phyloP scores from a whole-genome alignment of 2,797 vertebrate genomes.

The Meriones psammophilus region DNA sequence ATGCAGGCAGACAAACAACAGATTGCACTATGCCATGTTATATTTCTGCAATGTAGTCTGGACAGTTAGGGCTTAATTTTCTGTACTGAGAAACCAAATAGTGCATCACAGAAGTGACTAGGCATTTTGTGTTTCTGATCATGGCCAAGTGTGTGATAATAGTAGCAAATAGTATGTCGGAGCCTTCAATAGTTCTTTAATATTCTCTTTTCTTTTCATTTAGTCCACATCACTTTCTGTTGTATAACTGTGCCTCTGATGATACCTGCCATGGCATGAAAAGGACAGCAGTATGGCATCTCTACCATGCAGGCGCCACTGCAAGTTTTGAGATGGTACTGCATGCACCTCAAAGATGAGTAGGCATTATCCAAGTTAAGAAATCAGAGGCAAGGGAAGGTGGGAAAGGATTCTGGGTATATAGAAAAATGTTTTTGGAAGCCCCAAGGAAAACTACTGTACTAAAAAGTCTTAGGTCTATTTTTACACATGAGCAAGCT shows the following conservation, averaged over 20 bases:
- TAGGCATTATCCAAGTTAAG: background rate
- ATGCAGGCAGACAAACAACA: background rate
- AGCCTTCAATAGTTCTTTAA: background rate
- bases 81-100: background rate
- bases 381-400: background rate
- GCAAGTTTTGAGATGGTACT: background rate
- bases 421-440: background rate
- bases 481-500: background rate
- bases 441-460: background rate
- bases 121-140: background rate
- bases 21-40: background rate
- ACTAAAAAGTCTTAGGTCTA: background rate
- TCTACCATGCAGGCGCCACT: accelerated
- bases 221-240: background rate
- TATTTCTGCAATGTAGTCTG: background rate
- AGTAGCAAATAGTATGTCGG: background rate
- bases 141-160: too few relatives aligned
- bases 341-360: background rate
- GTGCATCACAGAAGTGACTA: background rate
- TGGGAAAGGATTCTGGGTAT: background rate
- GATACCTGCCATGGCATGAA: background rate
- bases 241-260: background rate
- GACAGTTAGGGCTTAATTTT: background rate
- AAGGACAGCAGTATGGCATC: background rate
- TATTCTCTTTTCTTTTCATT: background rate